phyloP scores from a whole-genome alignment of 2,113 vertebrate species.

The Microcebus lehilahytsara region DNA sequence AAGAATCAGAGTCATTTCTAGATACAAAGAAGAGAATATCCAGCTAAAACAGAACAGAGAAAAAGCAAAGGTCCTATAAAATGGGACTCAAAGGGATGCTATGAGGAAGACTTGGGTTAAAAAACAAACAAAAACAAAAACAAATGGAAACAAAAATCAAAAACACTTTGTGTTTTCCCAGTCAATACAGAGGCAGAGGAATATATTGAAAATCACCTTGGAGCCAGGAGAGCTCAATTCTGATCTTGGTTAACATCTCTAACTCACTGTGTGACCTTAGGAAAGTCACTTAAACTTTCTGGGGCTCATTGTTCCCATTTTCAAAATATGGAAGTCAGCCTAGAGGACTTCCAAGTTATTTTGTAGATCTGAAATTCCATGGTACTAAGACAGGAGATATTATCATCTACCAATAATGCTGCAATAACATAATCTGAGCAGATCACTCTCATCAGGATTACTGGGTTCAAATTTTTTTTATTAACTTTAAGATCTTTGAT shows the following conservation, averaged over 20 bases:
- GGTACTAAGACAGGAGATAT: not conserved
- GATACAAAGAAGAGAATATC: not conserved
- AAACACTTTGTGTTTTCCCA: not conserved
- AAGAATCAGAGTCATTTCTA: not conserved
- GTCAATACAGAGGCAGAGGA: not conserved
- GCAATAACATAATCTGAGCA: not conserved
- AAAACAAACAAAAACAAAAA: not conserved
- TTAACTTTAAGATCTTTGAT: not conserved
- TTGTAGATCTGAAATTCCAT: not conserved
- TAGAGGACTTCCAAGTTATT: not conserved
- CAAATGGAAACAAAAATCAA: not conserved
- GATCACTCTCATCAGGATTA: not conserved
- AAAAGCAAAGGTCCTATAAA: not conserved
- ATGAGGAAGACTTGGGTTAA: not conserved
- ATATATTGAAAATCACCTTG: not conserved
- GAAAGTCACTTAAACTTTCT: not conserved
- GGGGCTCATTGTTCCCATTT: not conserved
- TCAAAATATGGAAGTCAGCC: not conserved
- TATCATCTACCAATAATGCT: not conserved
- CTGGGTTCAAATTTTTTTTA: not conserved
- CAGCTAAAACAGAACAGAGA: not conserved
- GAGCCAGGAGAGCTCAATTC: not conserved
- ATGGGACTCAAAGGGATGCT: not conserved
- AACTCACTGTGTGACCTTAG: not conserved
- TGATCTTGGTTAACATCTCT: not conserved